phyloP scores from a whole-genome alignment of 2,888 invertebrate species.

The Drosophila rellima region DNA sequence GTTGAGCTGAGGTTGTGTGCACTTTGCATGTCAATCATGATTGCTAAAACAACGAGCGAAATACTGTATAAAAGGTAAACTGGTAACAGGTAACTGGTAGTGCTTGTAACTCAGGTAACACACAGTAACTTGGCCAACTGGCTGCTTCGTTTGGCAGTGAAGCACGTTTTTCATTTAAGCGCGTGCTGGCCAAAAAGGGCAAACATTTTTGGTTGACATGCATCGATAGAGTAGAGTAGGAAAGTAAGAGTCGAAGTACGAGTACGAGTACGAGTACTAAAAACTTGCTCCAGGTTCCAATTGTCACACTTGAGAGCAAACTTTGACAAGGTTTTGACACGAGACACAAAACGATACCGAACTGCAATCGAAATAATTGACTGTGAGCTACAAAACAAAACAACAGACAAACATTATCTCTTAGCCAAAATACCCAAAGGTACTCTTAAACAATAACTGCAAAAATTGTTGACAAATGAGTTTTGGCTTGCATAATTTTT shows the following conservation, averaged over 20 bases:
- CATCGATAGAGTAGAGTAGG: constrained; percentile 46
- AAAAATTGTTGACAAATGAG: constrained; percentile 14
- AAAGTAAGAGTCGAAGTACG: not conserved
- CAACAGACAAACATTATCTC: not conserved
- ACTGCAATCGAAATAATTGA: constrained; percentile 38
- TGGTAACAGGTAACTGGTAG: constrained; percentile 14
- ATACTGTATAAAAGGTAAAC: constrained; percentile 38
- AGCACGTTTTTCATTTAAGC: constrained; percentile 77
- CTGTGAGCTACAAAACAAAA: constrained; percentile 1
- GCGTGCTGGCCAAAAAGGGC: constrained; percentile 51
- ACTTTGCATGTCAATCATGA: constrained; percentile 79
- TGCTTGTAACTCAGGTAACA: constrained; percentile 31
- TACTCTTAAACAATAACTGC: not conserved
- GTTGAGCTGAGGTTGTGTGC: constrained; percentile 33
- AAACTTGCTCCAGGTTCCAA: constrained; percentile 40
- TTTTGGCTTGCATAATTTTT: constrained; percentile 1
- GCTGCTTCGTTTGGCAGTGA: constrained; percentile 27
- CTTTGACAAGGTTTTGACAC: constrained; percentile 69
- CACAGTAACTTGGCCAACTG: constrained; percentile 48
- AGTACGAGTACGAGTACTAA: constrained; percentile 4
- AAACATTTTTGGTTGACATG: constrained; percentile 65
- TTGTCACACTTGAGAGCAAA: constrained; percentile 56
- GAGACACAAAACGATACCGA: constrained; percentile 17
- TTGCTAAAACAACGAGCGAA: constrained; percentile 44
- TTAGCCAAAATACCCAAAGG: not conserved